Conservation (phyloP, 2,113 vertebrate species). For the Neomonachus schauinslandi region DNA sequence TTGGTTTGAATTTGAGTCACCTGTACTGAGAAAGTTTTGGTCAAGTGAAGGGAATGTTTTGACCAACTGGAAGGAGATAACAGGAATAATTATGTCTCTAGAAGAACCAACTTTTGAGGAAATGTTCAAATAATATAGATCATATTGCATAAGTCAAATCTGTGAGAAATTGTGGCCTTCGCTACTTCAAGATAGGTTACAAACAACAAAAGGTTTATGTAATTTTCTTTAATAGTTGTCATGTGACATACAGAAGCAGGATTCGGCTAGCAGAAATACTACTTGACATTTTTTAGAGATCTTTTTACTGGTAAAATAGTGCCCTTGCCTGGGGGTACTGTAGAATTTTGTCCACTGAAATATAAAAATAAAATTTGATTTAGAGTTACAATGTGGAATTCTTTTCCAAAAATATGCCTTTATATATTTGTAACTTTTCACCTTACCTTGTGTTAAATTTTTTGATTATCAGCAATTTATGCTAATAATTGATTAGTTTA, state of each 20-base stretch:
- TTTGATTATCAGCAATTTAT: not conserved
- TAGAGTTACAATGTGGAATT: not conserved
- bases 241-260: conserved; percentile 27
- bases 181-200: not conserved
- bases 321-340: not conserved
- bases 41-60: not conserved
- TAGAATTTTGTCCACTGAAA: conserved; percentile 43
- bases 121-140: conserved; percentile 25
- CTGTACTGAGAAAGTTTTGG: not conserved
- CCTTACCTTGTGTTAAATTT: not conserved
- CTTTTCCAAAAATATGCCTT: not conserved
- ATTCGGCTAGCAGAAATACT: not conserved
- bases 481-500: not conserved
- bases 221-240: conserved; percentile 1
- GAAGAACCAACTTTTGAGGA: not conserved
- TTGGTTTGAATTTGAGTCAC: not conserved
- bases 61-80: not conserved
- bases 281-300: conserved; percentile 23
- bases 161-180: not conserved
- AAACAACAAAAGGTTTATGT: conserved; percentile 19
- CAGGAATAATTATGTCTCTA: not conserved
- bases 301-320: conserved; percentile 8
- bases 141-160: not conserved
- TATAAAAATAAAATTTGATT: conserved; percentile 40
- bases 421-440: not conserved